A percentile compares a stretch with the other conserved stretches of the same genome.
These are phyloP conservation scores for Conistra vaccinii DNA, from an alignment of 2,888 invertebrate species.

Conservation along the genomic window DNA sequence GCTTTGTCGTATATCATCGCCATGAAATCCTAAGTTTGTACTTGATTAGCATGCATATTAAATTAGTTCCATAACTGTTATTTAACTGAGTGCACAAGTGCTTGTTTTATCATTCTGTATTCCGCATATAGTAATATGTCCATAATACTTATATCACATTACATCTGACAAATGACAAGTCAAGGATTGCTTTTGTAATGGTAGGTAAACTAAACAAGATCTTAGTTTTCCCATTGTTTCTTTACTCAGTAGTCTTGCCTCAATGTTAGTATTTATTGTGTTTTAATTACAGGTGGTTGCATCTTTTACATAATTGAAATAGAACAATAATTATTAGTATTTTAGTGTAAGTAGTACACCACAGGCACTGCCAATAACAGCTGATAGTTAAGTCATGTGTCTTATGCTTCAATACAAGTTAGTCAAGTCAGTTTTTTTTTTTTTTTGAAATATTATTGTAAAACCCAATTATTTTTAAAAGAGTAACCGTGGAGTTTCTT, in stretches of 20 bases:
- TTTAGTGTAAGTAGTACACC: neutral
- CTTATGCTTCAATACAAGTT: neutral
- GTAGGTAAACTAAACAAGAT: constrained; percentile 18
- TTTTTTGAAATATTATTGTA: too few species aligned
- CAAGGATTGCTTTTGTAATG: constrained; percentile 13
- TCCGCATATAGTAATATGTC: neutral
- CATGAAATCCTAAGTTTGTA: constrained; percentile 3
- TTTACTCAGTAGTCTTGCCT: neutral
- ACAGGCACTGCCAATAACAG: neutral
- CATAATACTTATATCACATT: neutral
- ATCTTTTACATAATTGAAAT: neutral
- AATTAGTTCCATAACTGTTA: constrained; percentile 10
- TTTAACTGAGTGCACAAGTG: constrained; percentile 10
- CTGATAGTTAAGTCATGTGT: neutral
- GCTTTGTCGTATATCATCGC: neutral
- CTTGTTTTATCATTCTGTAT: constrained; percentile 8
- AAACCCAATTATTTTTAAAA: too few species aligned
- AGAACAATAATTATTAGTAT: neutral
- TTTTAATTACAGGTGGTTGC: neutral
- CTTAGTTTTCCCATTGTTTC: constrained; percentile 22
- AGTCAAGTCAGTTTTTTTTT: too few species aligned
- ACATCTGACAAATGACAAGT: constrained; percentile 18
- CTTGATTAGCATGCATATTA: constrained; percentile 21
- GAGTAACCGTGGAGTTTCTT: too few species aligned
- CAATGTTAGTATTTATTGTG: neutral